Base-by-base conservation (phyloP, 2,113 vertebrate species). In the Tupaia chinensis region DNA sequence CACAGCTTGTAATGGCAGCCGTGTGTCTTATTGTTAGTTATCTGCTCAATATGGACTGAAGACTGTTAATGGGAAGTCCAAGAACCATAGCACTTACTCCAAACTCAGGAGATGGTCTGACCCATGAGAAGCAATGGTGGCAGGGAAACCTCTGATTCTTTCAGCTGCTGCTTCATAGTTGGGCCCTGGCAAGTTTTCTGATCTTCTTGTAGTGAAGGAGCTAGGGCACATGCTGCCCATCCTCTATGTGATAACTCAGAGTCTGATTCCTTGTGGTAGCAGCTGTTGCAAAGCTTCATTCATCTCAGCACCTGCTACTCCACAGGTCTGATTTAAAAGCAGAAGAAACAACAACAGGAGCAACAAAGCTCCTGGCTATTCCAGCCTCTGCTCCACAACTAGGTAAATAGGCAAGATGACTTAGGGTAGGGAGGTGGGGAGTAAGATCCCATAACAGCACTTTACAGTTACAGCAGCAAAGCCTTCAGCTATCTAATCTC, bases 401-500 rank as follows among this genome's bases (percentile, higher is more conserved):
- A 83, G 22, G 44, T 44, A 44, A 44, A 44, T 44, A 44, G 44
- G 44, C 44, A 44, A 44, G 44, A 4, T 44, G 44, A 22, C 65
- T 4, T 3, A 3, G 9, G 16, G 11, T 54, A 82, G 19, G 44
- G 1, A 66, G 82, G 22, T n/a, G 27, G 22, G 10, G 5, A n/a
- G 1, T 17, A 19, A 54, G 7, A 3, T 70, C 15, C 23, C 25
- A 58, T 27, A 72, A 20, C 16, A 13, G 32, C 58, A 65, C 25
- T 13, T 61, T 25, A 58, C 2, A 54, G 14, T 11, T 23, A 19
- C 10, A 73, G 3, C 13, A 68, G 17, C 3, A 54, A 70, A 79
- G 2, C 1, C 10, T 27, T 9, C 3, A 4, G 32, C 16, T 65
- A 12, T 56, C 17, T 25, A 29, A 58, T 1, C 0, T 60, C 7